Evolutionary conservation across 2,888 invertebrate genomes (phyloP).

Genomic region (Ptychoptera contaminata): DNA sequence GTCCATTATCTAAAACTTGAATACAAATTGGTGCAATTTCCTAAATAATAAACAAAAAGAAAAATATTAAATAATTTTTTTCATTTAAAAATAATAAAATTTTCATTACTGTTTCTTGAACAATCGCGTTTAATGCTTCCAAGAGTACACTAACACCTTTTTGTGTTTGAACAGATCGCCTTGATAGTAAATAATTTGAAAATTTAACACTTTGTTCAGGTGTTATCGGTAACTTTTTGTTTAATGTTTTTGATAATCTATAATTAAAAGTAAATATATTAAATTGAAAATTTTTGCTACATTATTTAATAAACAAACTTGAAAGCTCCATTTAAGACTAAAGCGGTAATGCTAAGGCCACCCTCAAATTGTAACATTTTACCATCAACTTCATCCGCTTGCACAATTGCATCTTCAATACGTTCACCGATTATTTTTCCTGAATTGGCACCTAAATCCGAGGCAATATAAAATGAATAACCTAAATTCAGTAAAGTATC

Average conservation of each 20-base stretch:
- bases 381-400: conserved; percentile 90
- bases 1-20: conserved; percentile 59
- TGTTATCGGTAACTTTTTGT: conserved; percentile 52
- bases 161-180: conserved; percentile 74
- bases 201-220: conserved; percentile 75
- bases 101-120: not conserved
- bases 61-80: no score
- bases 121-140: conserved; percentile 55
- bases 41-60: no score
- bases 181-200: conserved; percentile 73
- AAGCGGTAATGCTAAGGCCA: conserved; percentile 62
- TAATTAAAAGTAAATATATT: conserved; percentile 9
- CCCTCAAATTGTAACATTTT: conserved; percentile 83
- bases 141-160: conserved; percentile 71
- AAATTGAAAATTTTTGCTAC: conserved; percentile 1
- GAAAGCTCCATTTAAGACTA: conserved; percentile 40
- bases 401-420: conserved; percentile 82
- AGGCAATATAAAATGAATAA: conserved; percentile 69
- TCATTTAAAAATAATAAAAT: no score
- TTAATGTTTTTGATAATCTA: conserved; percentile 41
- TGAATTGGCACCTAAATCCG: conserved; percentile 46
- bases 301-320: conserved; percentile 21
- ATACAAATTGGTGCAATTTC: conserved; percentile 74
- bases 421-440: conserved; percentile 53
- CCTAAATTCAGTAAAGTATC: conserved; percentile 68